Evolutionary conservation across 1,140 invertebrate genomes (phyloP).

Genomic region (Procambarus clarkii): DNA sequence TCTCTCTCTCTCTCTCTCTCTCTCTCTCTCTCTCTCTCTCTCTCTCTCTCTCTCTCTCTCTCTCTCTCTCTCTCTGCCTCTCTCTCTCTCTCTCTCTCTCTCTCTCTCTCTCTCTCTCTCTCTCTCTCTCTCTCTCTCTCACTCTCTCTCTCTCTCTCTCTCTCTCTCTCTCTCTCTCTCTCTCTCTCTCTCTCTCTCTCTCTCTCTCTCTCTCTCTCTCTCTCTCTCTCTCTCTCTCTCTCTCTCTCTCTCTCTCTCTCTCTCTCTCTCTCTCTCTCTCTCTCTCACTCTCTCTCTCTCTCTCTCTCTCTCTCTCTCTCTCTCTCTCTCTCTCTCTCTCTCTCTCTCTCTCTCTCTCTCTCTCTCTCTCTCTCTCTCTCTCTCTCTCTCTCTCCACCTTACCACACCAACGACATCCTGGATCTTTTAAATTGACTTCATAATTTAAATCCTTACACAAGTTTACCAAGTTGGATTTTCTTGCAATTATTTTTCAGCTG

Average conservation of each 20-base stretch:
- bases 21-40: neutral
- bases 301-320: neutral
- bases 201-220: neutral
- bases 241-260: neutral
- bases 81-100: neutral
- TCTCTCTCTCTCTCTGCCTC: neutral
- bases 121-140: neutral
- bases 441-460: no score
- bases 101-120: neutral
- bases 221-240: neutral
- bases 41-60: neutral
- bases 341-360: neutral
- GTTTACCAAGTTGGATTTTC: no score
- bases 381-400: no score
- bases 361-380: neutral
- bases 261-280: neutral
- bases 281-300: neutral
- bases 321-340: slow-evolving; percentile 3
- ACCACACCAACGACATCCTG: neutral
- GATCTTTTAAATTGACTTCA: no score
- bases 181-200: neutral
- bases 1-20: neutral
- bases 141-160: slow-evolving; percentile 4
- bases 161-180: neutral
- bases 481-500: no score